phyloP scores from a whole-genome alignment of 2,888 invertebrate species.

The Ametastegia equiseti region DNA sequence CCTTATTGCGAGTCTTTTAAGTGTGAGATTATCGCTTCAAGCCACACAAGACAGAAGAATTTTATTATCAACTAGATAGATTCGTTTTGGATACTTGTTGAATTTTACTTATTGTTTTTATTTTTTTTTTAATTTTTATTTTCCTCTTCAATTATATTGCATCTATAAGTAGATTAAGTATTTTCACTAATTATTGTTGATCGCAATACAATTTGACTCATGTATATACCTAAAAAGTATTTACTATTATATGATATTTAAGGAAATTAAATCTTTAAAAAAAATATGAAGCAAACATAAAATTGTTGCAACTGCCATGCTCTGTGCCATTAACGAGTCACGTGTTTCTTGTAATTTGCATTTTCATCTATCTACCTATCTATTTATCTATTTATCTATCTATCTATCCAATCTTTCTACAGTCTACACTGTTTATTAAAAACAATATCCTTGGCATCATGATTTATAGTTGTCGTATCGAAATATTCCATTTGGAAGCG shows the following conservation, averaged over 20 bases:
- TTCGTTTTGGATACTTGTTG: background rate
- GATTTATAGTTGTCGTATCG: background rate
- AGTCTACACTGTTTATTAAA: conserved; percentile 37
- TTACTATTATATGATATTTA: conserved; percentile 52
- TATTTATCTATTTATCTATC: no score
- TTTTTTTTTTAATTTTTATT: background rate
- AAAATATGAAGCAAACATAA: conserved; percentile 49
- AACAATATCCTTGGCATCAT: conserved; percentile 24
- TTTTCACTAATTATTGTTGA: conserved; percentile 47
- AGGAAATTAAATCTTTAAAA: conserved; percentile 52
- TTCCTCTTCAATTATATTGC: background rate
- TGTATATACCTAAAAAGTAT: conserved; percentile 66
- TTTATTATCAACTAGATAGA: conserved; percentile 20
- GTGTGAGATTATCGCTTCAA: background rate
- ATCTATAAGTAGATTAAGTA: conserved; percentile 38
- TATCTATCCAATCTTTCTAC: conserved; percentile 49
- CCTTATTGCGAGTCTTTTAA: background rate
- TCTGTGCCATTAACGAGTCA: conserved; percentile 74
- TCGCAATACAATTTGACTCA: conserved; percentile 62
- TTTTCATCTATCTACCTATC: conserved; percentile 60
- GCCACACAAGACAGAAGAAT: conserved; percentile 8
- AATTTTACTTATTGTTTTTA: conserved; percentile 4
- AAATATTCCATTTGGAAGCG: background rate
- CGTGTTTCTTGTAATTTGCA: conserved; percentile 66
- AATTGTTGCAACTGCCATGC: conserved; percentile 75